phyloP scores from a whole-genome alignment of 2,113 vertebrate genomes.

The Lathamus discolor region DNA sequence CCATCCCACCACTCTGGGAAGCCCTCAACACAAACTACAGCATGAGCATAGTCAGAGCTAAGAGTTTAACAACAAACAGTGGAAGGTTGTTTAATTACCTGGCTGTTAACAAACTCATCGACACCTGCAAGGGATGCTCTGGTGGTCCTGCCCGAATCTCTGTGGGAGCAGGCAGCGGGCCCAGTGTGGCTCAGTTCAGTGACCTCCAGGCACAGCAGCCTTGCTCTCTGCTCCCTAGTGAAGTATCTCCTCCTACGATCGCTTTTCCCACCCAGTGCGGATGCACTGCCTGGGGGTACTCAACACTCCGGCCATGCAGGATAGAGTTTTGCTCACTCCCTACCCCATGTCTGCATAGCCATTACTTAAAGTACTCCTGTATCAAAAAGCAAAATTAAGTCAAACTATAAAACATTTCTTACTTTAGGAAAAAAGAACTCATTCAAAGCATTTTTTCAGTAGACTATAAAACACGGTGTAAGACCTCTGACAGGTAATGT shows the following conservation, averaged over 20 bases:
- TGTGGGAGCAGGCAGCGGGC: neutral
- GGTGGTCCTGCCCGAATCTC: neutral
- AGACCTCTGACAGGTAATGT: neutral
- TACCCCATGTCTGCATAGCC: neutral
- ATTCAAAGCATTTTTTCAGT: neutral
- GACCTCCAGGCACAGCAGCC: neutral
- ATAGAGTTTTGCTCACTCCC: neutral
- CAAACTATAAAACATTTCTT: neutral
- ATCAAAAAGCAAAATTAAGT: neutral
- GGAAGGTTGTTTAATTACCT: neutral
- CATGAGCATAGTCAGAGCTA: neutral
- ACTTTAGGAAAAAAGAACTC: neutral
- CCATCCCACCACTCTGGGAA: neutral
- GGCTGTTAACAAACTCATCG: neutral
- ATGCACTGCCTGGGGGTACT: neutral
- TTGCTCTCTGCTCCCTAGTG: neutral
- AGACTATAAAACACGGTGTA: neutral
- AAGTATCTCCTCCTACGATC: neutral
- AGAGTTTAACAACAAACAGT: neutral
- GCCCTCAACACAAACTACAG: neutral
- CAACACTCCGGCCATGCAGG: neutral
- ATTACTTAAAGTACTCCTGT: neutral
- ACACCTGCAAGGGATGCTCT: neutral
- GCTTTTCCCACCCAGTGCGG: rapidly evolving
- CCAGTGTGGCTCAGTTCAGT: rapidly evolving